Percentiles rank a stretch among this genome's conserved stretches.
Conservation (phyloP, 2,797 vertebrate species). For the Sarcophilus harrisii region DNA sequence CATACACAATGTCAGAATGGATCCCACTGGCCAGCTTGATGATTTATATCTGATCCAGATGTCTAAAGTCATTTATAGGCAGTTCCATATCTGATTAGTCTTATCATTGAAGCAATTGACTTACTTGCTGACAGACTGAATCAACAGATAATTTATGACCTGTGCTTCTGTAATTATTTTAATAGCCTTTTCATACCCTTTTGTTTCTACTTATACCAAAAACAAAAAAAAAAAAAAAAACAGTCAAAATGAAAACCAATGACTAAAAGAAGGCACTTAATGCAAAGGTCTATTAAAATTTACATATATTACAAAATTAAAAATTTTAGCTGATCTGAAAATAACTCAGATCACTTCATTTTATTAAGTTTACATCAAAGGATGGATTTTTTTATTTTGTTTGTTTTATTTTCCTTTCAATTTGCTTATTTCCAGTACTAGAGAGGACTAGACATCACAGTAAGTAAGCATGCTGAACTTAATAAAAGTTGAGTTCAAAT, state of each 20-base stretch:
- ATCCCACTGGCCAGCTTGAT: conserved; percentile 54
- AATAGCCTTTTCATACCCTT: conserved; percentile 78
- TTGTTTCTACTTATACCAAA: conserved; percentile 70
- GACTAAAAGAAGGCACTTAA: conserved; percentile 61
- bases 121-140: conserved; percentile 77
- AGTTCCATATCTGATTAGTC: conserved; percentile 65
- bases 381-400: background rate
- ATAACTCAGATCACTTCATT: conserved; percentile 67
- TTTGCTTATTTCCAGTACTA: conserved; percentile 66
- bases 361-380: conserved; percentile 64
- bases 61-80: conserved; percentile 72
- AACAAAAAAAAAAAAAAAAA: background rate
- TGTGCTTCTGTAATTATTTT: conserved; percentile 77
- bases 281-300: conserved; percentile 66
- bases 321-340: conserved; percentile 67
- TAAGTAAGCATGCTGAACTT: background rate
- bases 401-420: conserved; percentile 71
- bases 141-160: conserved; percentile 79
- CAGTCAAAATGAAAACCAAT: conserved; percentile 66
- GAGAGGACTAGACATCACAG: background rate
- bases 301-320: conserved; percentile 49
- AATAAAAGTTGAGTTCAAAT: background rate
- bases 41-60: conserved; percentile 68
- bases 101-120: conserved; percentile 77
- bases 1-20: conserved; percentile 45